phyloP scores from a whole-genome alignment of 2,888 invertebrate species.

The Agrotis exclamationis region DNA sequence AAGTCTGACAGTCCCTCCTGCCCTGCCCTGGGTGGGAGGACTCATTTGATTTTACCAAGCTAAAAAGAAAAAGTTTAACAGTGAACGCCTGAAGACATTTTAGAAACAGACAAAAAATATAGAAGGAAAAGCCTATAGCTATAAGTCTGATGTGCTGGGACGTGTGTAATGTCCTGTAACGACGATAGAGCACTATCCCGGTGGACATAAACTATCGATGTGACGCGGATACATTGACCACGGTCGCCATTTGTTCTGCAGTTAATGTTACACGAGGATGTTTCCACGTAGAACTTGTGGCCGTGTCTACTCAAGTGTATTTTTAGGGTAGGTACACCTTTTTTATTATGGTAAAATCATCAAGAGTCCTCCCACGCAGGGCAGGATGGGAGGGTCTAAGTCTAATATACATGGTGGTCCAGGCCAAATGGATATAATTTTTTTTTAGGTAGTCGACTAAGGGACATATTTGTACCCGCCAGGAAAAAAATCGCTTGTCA shows the following conservation, averaged over 20 bases:
- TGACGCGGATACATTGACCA: constrained; percentile 38
- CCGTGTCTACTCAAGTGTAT: not conserved
- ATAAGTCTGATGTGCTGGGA: constrained; percentile 15
- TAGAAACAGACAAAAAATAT: not conserved
- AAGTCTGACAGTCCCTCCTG: no score
- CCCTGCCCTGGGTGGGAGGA: no score
- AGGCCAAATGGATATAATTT: no score
- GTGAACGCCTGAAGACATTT: not conserved
- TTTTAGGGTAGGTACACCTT: not conserved
- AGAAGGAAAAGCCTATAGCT: not conserved
- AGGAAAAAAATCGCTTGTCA: no score
- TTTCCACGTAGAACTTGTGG: not conserved
- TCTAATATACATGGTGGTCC: no score
- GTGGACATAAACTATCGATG: constrained; percentile 50
- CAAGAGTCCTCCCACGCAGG: no score
- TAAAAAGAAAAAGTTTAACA: no score
- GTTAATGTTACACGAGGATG: constrained; percentile 8
- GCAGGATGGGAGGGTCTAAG: no score
- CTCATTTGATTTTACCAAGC: no score
- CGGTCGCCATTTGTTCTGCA: constrained; percentile 23
- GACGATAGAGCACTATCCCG: constrained; percentile 44
- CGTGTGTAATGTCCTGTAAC: constrained; percentile 53
- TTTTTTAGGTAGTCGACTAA: no score
- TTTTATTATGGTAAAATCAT: no score
- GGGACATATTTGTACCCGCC: no score